These are phyloP conservation scores for Calcarius lapponicus DNA, from an alignment of 2,797 vertebrate species.

Conservation along the genomic window DNA sequence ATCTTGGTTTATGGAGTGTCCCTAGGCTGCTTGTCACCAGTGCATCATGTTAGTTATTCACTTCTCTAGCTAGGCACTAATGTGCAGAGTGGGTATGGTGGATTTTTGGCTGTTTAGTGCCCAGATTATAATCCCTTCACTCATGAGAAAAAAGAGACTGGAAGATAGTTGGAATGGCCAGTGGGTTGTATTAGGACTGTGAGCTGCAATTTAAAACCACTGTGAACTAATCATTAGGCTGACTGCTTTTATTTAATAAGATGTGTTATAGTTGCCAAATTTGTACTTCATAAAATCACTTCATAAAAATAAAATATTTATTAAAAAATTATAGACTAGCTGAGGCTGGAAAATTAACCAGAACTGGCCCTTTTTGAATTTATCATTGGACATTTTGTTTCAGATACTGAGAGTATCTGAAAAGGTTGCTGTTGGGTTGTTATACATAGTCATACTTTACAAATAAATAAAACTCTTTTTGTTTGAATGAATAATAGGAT, in stretches of 20 bases:
- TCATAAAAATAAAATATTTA: not conserved
- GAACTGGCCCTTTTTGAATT: not conserved
- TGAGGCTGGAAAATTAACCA: not conserved
- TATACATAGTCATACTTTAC: not conserved
- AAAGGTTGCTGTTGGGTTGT: not conserved
- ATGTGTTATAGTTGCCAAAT: not conserved
- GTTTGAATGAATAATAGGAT: not conserved
- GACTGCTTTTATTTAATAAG: not conserved
- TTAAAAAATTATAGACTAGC: not conserved
- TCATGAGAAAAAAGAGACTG: not conserved
- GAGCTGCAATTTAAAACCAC: not conserved
- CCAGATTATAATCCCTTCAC: not conserved
- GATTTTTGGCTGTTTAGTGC: not conserved
- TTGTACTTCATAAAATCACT: not conserved
- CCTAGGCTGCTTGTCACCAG: not conserved
- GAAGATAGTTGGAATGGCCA: not conserved
- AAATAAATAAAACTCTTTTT: not conserved
- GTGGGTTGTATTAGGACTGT: not conserved
- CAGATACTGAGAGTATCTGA: not conserved
- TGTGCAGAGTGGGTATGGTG: not conserved
- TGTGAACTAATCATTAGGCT: not conserved
- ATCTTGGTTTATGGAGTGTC: not conserved
- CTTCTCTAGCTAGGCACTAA: not conserved
- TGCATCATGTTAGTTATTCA: not conserved
- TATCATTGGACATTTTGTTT: not conserved